phyloP scores from a whole-genome alignment of 35 echinoderm and acorn worm genomes.

The Hemicentrotus pulcherrimus region DNA sequence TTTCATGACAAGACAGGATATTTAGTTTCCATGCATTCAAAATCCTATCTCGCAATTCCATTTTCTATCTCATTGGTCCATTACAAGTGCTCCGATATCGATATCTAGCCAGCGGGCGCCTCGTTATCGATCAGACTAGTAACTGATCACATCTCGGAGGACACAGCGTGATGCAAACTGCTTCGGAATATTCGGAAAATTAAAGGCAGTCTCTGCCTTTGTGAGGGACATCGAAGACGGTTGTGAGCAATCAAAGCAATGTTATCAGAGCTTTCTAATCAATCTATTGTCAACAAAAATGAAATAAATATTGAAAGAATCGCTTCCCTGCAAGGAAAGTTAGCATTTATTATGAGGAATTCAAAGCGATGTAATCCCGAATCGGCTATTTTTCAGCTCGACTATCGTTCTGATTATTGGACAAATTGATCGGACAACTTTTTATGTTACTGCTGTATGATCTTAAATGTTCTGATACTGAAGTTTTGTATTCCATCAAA shows the following conservation, averaged over 20 bases:
- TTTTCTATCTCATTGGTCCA: conserved; percentile 1
- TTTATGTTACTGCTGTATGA: too few species aligned
- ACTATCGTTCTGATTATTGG: too few species aligned
- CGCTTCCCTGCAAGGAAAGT: background rate
- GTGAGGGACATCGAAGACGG: background rate
- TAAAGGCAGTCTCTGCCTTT: background rate
- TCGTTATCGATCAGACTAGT: background rate
- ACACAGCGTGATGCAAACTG: background rate
- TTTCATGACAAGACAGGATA: background rate
- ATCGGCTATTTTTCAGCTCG: too few species aligned
- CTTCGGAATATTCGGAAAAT: background rate
- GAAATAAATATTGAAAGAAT: background rate
- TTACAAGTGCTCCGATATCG: background rate
- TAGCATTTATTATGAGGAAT: too few species aligned
- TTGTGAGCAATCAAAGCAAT: background rate
- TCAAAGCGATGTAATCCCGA: too few species aligned
- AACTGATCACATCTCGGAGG: background rate
- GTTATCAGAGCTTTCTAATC: background rate
- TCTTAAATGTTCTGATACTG: too few species aligned
- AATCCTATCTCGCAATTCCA: background rate
- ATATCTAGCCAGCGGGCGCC: conserved; percentile 7
- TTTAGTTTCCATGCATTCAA: conserved; percentile 4
- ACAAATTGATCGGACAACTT: too few species aligned
- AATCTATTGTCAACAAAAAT: background rate
- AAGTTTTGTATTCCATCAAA: too few species aligned